Conservation (phyloP, 2,797 vertebrate genomes). For the Sebastes taczanowskii region DNA sequence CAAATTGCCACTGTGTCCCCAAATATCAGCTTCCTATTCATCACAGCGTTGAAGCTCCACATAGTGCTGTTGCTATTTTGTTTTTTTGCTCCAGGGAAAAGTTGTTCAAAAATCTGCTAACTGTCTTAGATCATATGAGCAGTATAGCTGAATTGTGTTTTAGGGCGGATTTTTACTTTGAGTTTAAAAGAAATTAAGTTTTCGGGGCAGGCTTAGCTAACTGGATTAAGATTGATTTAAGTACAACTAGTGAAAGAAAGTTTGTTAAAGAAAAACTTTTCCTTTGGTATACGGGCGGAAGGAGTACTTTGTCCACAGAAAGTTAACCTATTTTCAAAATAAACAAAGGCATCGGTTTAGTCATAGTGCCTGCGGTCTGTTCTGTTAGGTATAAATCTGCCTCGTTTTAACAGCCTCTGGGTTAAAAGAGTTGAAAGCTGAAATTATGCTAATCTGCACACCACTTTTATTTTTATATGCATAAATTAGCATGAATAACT, state of each 20-base stretch:
- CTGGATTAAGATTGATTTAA: slow-evolving; percentile 69
- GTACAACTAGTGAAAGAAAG: slow-evolving; percentile 47
- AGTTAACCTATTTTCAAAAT: slow-evolving; percentile 56
- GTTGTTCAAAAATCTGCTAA: slow-evolving; percentile 35
- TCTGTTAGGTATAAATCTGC: slow-evolving; percentile 57
- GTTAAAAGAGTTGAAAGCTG: slow-evolving; percentile 42
- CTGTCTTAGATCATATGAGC: slow-evolving; percentile 52
- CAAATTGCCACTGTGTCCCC: slow-evolving; percentile 19
- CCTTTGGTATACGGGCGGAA: slow-evolving; percentile 19
- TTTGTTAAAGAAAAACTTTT: slow-evolving; percentile 46
- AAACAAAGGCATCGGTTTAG: slow-evolving; percentile 52
- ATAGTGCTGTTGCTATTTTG: slow-evolving; percentile 34
- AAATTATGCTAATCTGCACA: slow-evolving; percentile 59
- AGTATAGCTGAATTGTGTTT: slow-evolving; percentile 52
- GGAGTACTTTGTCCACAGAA: slow-evolving; percentile 43
- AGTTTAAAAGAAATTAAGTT: slow-evolving; percentile 33
- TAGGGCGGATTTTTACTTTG: slow-evolving; percentile 44
- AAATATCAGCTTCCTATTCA: slow-evolving; percentile 24
- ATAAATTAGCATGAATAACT: slow-evolving; percentile 53
- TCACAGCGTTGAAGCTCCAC: slow-evolving; percentile 11
- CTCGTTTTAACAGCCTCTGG: slow-evolving; percentile 40
- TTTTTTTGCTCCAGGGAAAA: slow-evolving; percentile 31
- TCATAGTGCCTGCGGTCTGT: slow-evolving; percentile 59
- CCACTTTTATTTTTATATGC: slow-evolving; percentile 45
- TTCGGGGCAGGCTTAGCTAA: slow-evolving; percentile 66